Conservation (phyloP, 2,113 vertebrate species). For the Nyctereutes procyonoides region DNA sequence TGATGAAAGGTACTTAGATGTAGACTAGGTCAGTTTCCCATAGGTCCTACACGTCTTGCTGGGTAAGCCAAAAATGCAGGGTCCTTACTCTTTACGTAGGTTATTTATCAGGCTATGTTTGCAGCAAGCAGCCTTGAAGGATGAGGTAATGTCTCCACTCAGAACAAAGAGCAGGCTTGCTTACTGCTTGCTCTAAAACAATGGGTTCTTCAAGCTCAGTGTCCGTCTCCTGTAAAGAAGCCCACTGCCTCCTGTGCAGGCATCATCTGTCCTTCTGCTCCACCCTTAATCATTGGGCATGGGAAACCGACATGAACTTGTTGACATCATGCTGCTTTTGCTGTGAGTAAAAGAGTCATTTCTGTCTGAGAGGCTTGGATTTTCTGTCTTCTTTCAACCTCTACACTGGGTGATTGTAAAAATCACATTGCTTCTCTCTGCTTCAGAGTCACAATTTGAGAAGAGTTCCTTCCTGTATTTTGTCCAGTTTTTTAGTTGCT, state of each 20-base stretch:
- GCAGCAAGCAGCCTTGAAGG: neutral
- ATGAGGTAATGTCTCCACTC: neutral
- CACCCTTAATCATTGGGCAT: neutral
- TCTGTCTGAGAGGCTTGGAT: neutral
- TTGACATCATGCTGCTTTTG: neutral
- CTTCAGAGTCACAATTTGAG: neutral
- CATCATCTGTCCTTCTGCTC: neutral
- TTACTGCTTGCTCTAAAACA: neutral
- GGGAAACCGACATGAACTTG: neutral
- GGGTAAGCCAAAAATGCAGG: neutral
- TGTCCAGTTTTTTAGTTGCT: neutral
- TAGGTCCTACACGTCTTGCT: neutral
- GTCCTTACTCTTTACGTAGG: neutral
- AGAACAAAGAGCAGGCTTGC: neutral
- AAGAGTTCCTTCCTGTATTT: neutral
- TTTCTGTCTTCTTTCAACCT: neutral
- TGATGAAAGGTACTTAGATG: neutral
- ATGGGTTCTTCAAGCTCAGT: neutral
- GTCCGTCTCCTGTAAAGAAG: neutral
- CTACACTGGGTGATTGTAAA: neutral
- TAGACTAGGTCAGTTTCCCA: neutral
- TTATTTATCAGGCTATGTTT: conserved; percentile 21
- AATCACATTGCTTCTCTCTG: neutral
- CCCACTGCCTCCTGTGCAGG: no score
- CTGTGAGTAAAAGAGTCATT: neutral